Percentiles rank a stretch among this genome's conserved stretches.
Evolutionary conservation across 1,140 invertebrate species (phyloP).

Genomic region (Drosophila kohkoa): DNA sequence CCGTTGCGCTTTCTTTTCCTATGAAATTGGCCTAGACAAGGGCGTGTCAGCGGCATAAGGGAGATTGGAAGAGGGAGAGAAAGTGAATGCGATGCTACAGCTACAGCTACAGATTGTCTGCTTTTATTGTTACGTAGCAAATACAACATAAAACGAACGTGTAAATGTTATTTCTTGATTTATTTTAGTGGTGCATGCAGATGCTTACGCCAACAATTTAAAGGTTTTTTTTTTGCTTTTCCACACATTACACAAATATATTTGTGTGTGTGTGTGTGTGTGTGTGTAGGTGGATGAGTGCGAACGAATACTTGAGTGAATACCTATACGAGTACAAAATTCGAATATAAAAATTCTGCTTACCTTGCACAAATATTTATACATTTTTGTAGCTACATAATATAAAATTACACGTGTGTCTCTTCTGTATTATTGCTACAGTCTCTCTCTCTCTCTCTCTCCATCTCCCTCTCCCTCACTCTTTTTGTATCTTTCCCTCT

Average conservation of each 20-base stretch:
- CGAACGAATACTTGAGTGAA: constrained; percentile 34
- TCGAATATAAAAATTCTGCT: constrained; percentile 78
- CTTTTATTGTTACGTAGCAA: constrained; percentile 82
- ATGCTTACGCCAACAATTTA: constrained; percentile 78
- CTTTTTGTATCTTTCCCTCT: background rate
- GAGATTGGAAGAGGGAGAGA: background rate
- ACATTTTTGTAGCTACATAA: constrained; percentile 58
- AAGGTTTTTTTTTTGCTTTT: constrained; percentile 36
- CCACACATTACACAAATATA: constrained; percentile 13
- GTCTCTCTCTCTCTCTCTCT: constrained; percentile 11
- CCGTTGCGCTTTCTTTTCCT: constrained; percentile 29
- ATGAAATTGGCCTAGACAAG: constrained; percentile 66
- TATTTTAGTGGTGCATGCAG: constrained; percentile 82
- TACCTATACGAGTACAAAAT: constrained; percentile 49
- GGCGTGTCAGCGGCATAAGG: constrained; percentile 6
- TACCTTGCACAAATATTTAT: constrained; percentile 82
- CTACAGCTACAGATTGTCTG: constrained; percentile 29
- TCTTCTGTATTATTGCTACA: constrained; percentile 22
- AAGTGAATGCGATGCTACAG: background rate
- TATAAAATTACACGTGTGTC: constrained; percentile 74
- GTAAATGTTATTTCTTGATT: constrained; percentile 84
- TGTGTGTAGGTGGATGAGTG: constrained; percentile 6
- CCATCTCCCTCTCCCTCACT: background rate
- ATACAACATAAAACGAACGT: constrained; percentile 83
- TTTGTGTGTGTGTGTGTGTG: background rate